Evolutionary conservation across 2,797 vertebrate genomes (phyloP).

Genomic region (Liasis olivaceus): DNA sequence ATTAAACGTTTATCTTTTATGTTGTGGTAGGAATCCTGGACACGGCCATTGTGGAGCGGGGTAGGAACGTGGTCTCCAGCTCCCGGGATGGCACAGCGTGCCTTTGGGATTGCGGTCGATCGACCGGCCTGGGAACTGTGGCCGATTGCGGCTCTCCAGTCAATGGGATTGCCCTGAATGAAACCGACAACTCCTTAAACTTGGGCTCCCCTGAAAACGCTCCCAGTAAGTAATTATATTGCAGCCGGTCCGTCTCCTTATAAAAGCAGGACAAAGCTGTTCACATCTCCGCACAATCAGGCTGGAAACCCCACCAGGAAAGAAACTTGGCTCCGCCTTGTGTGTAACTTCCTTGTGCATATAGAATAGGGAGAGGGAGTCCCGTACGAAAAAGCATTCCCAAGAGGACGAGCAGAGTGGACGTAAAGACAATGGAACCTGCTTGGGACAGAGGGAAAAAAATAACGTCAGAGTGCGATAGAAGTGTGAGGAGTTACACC

Average conservation of each 20-base stretch:
- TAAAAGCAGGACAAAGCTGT: neutral
- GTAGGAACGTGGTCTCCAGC: slow-evolving; percentile 76
- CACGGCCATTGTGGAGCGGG: slow-evolving; percentile 76
- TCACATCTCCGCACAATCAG: neutral
- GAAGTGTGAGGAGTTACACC: too few relatives aligned
- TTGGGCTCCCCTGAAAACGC: slow-evolving; percentile 67
- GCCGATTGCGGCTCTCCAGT: slow-evolving; percentile 70
- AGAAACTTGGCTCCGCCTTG: neutral
- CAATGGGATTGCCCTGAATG: slow-evolving; percentile 70
- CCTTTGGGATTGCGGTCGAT: slow-evolving; percentile 80
- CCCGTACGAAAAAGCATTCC: too few relatives aligned
- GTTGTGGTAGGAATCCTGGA: slow-evolving; percentile 73
- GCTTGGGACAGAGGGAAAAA: too few relatives aligned
- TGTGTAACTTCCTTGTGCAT: neutral
- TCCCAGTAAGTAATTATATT: slow-evolving; percentile 67
- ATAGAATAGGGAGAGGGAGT: too few relatives aligned
- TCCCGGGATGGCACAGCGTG: slow-evolving; percentile 77
- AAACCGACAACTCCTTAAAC: slow-evolving; percentile 71
- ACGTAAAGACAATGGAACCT: too few relatives aligned
- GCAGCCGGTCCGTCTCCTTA: rapidly evolving
- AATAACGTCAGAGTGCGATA: too few relatives aligned
- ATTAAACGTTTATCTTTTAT: neutral
- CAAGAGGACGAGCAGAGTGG: too few relatives aligned
- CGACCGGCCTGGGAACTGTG: slow-evolving; percentile 69
- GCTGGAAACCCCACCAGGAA: neutral